Evolutionary conservation across 2,888 invertebrate genomes (phyloP).

Genomic region (Pardosa pseudoannulata): DNA sequence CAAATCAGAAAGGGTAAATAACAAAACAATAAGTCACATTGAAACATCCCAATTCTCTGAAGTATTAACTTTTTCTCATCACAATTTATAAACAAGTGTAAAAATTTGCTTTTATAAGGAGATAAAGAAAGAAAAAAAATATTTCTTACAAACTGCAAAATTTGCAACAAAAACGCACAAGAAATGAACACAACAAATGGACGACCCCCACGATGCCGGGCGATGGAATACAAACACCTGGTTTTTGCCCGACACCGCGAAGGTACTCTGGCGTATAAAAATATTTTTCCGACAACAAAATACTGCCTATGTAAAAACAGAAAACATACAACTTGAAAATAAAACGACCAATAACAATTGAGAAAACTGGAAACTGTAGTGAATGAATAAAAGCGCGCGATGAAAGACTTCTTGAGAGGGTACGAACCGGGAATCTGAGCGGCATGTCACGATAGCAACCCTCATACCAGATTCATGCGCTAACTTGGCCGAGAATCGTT

Average conservation of each 20-base stretch:
- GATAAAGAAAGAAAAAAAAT: constrained; percentile 41
- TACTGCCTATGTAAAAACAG: constrained; percentile 71
- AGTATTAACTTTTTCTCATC: neutral
- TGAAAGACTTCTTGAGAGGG: constrained; percentile 65
- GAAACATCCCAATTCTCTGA: neutral
- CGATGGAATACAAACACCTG: constrained; percentile 72
- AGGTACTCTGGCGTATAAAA: constrained; percentile 60
- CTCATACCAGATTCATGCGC: neutral
- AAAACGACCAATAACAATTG: constrained; percentile 64
- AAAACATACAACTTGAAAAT: constrained; percentile 70
- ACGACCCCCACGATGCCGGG: constrained; percentile 29
- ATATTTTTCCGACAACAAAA: constrained; percentile 69
- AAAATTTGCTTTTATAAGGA: constrained; percentile 21
- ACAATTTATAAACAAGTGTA: constrained; percentile 4
- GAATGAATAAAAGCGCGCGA: constrained; percentile 45
- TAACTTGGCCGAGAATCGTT: neutral
- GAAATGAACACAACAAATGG: constrained; percentile 67
- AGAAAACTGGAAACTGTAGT: constrained; percentile 66
- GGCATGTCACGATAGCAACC: neutral
- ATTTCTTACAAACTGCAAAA: constrained; percentile 46
- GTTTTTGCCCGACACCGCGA: constrained; percentile 56
- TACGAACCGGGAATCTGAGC: constrained; percentile 57
- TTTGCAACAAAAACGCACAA: constrained; percentile 62
- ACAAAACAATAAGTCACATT: neutral
- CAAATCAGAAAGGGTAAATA: neutral